Percentiles rank a stretch among this genome's conserved stretches.
These are phyloP conservation scores for Oncorhynchus mykiss DNA, from an alignment of 2,113 vertebrate genomes.

Conservation along the genomic window DNA sequence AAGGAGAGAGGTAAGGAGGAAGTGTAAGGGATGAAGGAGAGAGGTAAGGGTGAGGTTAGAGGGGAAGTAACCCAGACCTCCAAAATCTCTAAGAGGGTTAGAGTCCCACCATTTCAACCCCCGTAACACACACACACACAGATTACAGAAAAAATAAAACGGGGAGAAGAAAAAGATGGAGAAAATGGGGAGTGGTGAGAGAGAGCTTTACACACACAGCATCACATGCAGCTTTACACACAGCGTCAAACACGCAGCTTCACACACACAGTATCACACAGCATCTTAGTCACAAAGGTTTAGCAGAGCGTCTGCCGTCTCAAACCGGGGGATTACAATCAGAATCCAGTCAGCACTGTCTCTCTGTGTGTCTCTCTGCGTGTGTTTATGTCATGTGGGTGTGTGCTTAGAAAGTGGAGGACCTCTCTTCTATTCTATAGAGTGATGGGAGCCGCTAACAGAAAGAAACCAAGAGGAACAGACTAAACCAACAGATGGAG, in stretches of 20 bases:
- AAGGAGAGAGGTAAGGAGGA: not conserved
- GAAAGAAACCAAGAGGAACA: no score
- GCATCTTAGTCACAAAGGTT: no score
- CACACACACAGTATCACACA: no score
- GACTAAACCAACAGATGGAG: no score
- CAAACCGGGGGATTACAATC: no score
- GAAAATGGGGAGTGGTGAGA: conserved; percentile 24
- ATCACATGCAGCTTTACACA: not conserved
- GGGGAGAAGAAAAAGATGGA: not conserved
- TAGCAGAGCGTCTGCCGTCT: no score
- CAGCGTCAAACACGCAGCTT: no score
- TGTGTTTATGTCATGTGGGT: not conserved
- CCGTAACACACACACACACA: not conserved
- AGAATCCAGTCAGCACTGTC: no score
- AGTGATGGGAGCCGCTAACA: no score
- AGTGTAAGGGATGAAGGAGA: no score
- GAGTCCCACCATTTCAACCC: not conserved
- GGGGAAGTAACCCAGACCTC: not conserved
- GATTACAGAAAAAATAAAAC: not conserved
- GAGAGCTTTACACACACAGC: conserved; percentile 46
- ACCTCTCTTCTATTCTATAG: no score
- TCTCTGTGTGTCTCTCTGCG: not conserved
- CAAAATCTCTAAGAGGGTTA: not conserved
- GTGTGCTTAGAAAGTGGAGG: not conserved
- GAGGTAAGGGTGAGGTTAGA: not conserved